A percentile compares a stretch with the other conserved stretches of the same genome.
Evolutionary conservation across 2,888 invertebrate species (phyloP).

Genomic region (Sepiola atlantica): DNA sequence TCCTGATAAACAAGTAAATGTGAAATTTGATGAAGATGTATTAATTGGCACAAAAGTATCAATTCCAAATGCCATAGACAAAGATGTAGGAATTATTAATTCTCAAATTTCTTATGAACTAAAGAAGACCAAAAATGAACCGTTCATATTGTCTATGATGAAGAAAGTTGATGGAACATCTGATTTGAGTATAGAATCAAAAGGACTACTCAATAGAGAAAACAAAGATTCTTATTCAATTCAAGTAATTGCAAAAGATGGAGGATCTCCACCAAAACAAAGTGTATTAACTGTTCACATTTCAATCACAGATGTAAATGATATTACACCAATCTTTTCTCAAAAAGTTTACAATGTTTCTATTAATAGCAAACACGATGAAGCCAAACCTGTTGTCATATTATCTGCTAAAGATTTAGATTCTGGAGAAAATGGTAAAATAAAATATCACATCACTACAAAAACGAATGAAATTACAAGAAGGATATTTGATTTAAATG

Average conservation of each 20-base stretch:
- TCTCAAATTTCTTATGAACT: neutral
- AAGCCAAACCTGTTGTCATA: neutral
- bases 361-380: neutral
- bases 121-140: neutral
- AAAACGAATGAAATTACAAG: neutral
- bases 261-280: neutral
- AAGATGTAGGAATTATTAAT: neutral
- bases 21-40: neutral
- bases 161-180: neutral
- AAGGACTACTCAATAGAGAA: neutral
- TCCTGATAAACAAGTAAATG: neutral
- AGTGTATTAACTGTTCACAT: neutral
- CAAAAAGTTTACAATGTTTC: neutral
- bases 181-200: neutral
- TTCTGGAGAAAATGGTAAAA: neutral
- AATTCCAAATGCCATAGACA: neutral
- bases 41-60: neutral
- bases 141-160: neutral
- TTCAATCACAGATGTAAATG: constrained; percentile 8
- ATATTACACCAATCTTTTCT: neutral
- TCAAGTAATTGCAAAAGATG: constrained; percentile 14
- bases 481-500: neutral
- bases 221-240: neutral
- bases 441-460: neutral
- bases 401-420: neutral